These are phyloP conservation scores for Diceros bicornis DNA, from an alignment of 2,797 vertebrate species.

Conservation along the genomic window DNA sequence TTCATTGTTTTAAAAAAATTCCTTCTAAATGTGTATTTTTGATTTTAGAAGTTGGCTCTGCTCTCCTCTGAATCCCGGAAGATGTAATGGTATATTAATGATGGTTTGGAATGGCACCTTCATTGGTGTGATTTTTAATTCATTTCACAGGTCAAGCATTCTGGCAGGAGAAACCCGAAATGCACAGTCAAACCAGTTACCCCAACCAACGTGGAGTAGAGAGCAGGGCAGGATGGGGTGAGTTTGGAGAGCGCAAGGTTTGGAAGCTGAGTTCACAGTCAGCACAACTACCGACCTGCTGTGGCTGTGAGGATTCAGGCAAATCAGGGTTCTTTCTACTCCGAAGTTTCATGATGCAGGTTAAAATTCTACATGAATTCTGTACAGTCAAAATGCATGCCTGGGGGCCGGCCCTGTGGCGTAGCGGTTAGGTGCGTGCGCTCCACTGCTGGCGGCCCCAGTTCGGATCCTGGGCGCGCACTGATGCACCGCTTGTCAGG, in stretches of 20 bases:
- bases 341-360: neutral
- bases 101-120: slow-evolving; percentile 57
- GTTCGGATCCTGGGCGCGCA: too few species aligned
- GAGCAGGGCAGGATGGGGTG: neutral
- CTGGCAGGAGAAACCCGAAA: slow-evolving; percentile 44
- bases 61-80: slow-evolving; percentile 18
- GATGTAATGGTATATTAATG: slow-evolving; percentile 56
- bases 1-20: slow-evolving; percentile 32
- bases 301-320: neutral
- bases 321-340: slow-evolving; percentile 6
- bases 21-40: slow-evolving; percentile 16
- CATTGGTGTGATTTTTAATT: slow-evolving; percentile 60
- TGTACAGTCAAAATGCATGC: neutral
- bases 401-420: neutral
- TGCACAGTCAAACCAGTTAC: neutral
- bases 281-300: neutral
- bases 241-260: neutral
- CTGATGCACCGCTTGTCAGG: too few species aligned
- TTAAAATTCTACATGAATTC: slow-evolving; percentile 57
- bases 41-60: slow-evolving; percentile 59
- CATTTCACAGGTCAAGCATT: slow-evolving; percentile 42
- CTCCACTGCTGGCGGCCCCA: too few species aligned
- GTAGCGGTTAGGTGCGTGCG: too few species aligned
- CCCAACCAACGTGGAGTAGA: neutral
- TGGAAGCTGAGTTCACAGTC: neutral